Evolutionary conservation across 2,113 vertebrate species (phyloP).

Genomic region (Cyanoliseus patagonus): DNA sequence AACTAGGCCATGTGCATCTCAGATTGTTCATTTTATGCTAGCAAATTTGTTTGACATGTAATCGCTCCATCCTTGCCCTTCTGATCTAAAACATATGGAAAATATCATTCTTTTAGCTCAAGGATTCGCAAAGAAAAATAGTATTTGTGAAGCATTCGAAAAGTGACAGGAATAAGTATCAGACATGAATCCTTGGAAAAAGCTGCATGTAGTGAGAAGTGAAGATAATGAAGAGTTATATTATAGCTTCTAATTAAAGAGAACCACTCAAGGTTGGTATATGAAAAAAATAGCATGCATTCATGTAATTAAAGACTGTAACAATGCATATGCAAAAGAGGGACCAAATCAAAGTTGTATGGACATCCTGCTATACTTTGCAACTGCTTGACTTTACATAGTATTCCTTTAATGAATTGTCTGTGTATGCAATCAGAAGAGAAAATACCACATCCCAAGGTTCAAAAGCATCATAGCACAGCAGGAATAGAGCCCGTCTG

Average conservation of each 20-base stretch:
- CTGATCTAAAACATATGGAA: background rate
- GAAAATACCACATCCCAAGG: background rate
- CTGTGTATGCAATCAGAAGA: background rate
- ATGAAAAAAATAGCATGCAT: background rate
- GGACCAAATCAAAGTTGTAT: background rate
- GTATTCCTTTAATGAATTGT: background rate
- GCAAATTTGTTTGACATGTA: background rate
- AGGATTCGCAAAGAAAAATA: background rate
- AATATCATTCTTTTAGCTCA: background rate
- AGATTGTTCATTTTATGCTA: background rate
- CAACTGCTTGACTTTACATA: background rate
- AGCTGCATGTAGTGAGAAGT: background rate
- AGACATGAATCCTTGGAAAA: background rate
- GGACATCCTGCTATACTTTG: background rate
- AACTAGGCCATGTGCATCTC: background rate
- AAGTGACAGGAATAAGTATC: background rate
- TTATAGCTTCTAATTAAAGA: background rate
- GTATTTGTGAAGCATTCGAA: background rate
- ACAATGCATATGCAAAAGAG: background rate
- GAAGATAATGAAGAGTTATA: background rate
- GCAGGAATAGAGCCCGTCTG: background rate
- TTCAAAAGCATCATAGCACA: background rate
- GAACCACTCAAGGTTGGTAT: background rate
- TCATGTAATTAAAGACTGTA: background rate
- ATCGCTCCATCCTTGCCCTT: background rate